Base-by-base conservation (phyloP, 2,888 invertebrate genomes). In the Sepiola atlantica region DNA sequence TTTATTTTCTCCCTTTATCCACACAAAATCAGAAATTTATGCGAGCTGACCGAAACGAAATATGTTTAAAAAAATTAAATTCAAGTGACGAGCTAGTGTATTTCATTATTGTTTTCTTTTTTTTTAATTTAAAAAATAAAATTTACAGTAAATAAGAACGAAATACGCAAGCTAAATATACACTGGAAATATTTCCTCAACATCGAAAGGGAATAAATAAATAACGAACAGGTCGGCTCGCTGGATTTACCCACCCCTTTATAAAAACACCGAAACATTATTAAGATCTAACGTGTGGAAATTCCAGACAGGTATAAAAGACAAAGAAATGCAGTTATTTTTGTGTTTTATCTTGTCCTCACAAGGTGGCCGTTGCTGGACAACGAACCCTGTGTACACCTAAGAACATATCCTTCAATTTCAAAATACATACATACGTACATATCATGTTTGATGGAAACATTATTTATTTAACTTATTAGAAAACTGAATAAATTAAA, bases 361-460 rank as follows among this genome's bases (percentile, higher is more conserved):
- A 12, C n/a, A 77, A 77, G 77, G 77, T 77, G n/a, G 4, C 14
- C n/a, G 77, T 77, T 77, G 77, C 77, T 77, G 77, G 77, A 16
- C 77, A 77, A 77, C 77, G n/a, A 77, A 32, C 77, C 77, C 32
- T 77, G 14, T 16, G 2, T 77, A n/a, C 32, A 77, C n/a, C 32
- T 77, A 77, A 77, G 32, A 77, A 77, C 77, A 77, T 77, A 77
- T 77, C 77, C 16, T 77, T 77, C n/a, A 77, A 77, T 77, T 77
- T 32, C n/a, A 77, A 45, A 77, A 16, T 77, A 77, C 32, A 77
- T 77, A 77, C 77, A 77, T 77, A n/a, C 28, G 61, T 90, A 45
- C 77, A 94, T 32, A 77, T 61, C 35, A 54, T 77, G 94, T 24
- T 77, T 90, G 94, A 94, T 45, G 90, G 57, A 77, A 77, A 94